A percentile compares a stretch with the other conserved stretches of the same genome.
These are phyloP conservation scores for Oryctes rhinoceros DNA, from an alignment of 1,140 invertebrate species.

Conservation along the genomic window DNA sequence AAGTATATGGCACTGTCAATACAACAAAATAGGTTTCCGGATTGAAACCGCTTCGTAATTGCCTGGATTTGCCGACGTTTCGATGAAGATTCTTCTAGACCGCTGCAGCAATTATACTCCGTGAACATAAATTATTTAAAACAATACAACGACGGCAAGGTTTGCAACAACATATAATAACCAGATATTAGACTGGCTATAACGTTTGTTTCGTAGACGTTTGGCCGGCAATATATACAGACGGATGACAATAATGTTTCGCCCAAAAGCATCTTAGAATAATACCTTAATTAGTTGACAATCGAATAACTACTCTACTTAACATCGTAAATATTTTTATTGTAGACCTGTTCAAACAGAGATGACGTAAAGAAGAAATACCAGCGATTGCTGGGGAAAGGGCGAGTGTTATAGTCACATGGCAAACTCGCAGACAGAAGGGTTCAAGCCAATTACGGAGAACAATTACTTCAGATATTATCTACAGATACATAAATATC, in stretches of 20 bases:
- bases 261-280: not conserved
- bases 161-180: too few relatives aligned
- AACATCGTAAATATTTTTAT: slow-evolving; percentile 36
- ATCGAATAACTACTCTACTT: slow-evolving; percentile 21
- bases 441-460: slow-evolving; percentile 56
- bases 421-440: slow-evolving; percentile 46
- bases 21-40: too few relatives aligned
- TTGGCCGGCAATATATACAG: not conserved
- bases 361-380: not conserved
- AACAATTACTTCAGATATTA: slow-evolving; percentile 57
- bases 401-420: slow-evolving; percentile 34
- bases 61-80: too few relatives aligned
- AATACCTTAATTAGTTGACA: slow-evolving; percentile 13
- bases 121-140: too few relatives aligned
- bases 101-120: too few relatives aligned
- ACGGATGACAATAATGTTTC: not conserved
- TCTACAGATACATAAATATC: slow-evolving; percentile 57
- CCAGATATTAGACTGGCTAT: too few relatives aligned
- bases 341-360: not conserved
- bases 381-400: slow-evolving; percentile 16
- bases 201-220: too few relatives aligned
- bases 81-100: too few relatives aligned
- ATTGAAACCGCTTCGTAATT: too few relatives aligned
- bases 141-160: too few relatives aligned
- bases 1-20: too few relatives aligned